These are phyloP conservation scores for Drosophila ohnishii DNA, from an alignment of 1,140 invertebrate genomes.

Conservation along the genomic window DNA sequence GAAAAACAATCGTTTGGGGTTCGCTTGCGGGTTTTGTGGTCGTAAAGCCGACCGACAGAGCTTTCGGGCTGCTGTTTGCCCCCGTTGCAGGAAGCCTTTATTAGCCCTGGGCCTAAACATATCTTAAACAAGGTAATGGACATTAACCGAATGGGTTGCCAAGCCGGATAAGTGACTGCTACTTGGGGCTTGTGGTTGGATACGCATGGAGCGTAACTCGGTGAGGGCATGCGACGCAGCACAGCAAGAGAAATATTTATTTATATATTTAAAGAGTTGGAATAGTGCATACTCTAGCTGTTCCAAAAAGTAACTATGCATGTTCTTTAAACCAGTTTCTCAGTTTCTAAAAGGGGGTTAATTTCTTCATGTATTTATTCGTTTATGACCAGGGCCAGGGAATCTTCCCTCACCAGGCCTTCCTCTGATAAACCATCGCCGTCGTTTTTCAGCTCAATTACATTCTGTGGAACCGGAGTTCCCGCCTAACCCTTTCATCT, in stretches of 20 bases:
- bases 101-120: constrained; percentile 36
- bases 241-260: background rate
- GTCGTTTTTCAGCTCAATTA: constrained; percentile 18
- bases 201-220: background rate
- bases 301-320: background rate
- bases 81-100: constrained; percentile 62
- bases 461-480: constrained; percentile 6
- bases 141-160: constrained; percentile 53
- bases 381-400: background rate
- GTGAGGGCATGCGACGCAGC: background rate
- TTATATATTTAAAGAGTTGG: background rate
- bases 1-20: constrained; percentile 41
- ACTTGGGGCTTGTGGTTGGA: constrained; percentile 4
- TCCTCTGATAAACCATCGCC: constrained; percentile 3
- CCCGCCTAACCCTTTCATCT: constrained; percentile 46
- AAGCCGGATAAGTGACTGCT: constrained; percentile 16
- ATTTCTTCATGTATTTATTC: background rate
- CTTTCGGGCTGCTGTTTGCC: constrained; percentile 45
- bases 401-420: background rate
- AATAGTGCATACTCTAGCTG: background rate
- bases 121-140: constrained; percentile 54
- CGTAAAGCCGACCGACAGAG: constrained; percentile 61
- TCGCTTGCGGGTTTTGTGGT: constrained; percentile 66
- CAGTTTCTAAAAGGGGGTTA: background rate
- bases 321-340: constrained; percentile 1